Evolutionary conservation across 2,888 invertebrate genomes (phyloP), one percentile per base, ranked within the genome.

Genomic region (Allophyes oxyacanthae): DNA sequence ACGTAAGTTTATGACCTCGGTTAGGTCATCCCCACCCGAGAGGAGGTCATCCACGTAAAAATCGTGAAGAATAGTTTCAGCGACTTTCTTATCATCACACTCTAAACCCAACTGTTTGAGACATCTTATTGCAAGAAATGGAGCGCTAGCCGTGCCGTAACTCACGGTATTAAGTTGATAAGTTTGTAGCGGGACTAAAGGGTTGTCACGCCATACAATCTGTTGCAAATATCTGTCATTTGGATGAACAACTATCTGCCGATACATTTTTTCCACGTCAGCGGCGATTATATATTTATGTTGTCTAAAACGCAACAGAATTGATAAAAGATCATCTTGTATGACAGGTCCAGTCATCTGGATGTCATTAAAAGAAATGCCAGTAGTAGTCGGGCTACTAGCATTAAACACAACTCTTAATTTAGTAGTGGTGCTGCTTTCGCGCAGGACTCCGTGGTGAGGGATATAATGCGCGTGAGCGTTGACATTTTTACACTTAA

Each of bases 1-100:
- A 14, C 60, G 68, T 0, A 75, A 41, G 0, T 45, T 7, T 4
- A 11, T 11, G 0, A 61, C 49, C 7, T 65, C 57, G 9, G 10
- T 8, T 10, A 46, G 1, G 9, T 36, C 9, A 46, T 46, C 28
- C 26, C 36, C 46, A 6, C 36, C 46, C 0, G 46, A 14, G 3
- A 46, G 46, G 8, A 46, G 14, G n/a, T 46, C 46, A 14, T 37
- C 46, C 6, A 46, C 46, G n/a, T 46, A 46, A 26, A 46, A 46
- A 7, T 46, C 46, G 10, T 37, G 46, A 3, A 9, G n/a, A 10
- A 46, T 37, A 1, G 37, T 14, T 0, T 25, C 28, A n/a, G 46
- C 20, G 1, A 37, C 25, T 6, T 9, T 36, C 7, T 11, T 1
- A 9, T 45, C 45, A 25, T 0, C 7, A n/a, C 45, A 45, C 4